These are phyloP conservation scores for Caenorhabditis virilis DNA, from an alignment of 2,888 invertebrate genomes.

Conservation along the genomic window DNA sequence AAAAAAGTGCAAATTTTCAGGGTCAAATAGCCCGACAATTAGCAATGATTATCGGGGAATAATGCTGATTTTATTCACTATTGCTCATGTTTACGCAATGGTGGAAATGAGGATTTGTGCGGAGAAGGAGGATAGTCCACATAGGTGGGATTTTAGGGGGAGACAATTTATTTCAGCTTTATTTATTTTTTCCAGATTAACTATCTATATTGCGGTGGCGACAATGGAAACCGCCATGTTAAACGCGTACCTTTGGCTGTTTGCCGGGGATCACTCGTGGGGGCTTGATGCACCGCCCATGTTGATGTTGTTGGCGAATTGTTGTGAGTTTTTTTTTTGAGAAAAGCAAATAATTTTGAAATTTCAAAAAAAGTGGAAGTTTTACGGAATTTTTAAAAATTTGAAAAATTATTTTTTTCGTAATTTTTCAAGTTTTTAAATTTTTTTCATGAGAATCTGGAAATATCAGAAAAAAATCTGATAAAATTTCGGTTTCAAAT, in stretches of 20 bases:
- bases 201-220: conserved; percentile 49
- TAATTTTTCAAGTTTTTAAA: no score
- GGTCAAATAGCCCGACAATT: not conserved
- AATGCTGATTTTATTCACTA: conserved; percentile 34
- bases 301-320: conserved; percentile 21
- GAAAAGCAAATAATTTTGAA: not conserved
- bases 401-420: no score
- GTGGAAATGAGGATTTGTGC: conserved; percentile 23
- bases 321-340: conserved; percentile 18
- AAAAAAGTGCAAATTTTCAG: no score
- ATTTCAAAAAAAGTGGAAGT: no score
- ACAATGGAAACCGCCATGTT: conserved; percentile 52
- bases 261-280: conserved; percentile 42
- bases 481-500: no score
- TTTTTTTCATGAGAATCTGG: no score
- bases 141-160: not conserved
- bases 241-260: conserved; percentile 55
- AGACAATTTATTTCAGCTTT: not conserved
- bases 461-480: no score
- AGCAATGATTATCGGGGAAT: conserved; percentile 38
- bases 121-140: not conserved
- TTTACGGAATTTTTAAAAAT: no score
- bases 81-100: conserved; percentile 34
- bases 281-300: conserved; percentile 43
- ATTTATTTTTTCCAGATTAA: conserved; percentile 29